Evolutionary conservation across 2,888 invertebrate genomes (phyloP).

Genomic region (Sipha maydis): DNA sequence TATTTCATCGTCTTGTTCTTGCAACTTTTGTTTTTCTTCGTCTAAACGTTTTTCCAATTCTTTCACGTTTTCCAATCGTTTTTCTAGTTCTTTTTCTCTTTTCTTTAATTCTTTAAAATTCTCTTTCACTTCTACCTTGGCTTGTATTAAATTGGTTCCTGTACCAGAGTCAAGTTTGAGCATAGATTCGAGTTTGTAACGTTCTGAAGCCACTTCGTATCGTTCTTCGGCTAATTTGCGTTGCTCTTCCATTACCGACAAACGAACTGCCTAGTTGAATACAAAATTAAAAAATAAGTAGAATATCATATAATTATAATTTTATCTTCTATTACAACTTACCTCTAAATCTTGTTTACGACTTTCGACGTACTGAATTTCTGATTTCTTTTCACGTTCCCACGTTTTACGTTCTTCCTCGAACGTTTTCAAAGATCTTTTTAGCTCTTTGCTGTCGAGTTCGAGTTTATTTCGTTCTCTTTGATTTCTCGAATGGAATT

Average conservation of each 20-base stretch:
- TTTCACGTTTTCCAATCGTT: conserved; percentile 35
- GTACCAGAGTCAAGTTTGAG: conserved; percentile 44
- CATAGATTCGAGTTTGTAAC: conserved; percentile 46
- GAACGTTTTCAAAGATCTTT: conserved; percentile 19
- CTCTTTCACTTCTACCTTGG: conserved; percentile 40
- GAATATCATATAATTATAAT: neutral
- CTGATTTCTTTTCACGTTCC: conserved; percentile 57
- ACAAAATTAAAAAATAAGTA: neutral
- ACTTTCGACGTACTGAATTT: conserved; percentile 51
- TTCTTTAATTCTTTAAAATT: conserved; percentile 32
- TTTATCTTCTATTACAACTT: neutral
- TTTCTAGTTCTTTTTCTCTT: conserved; percentile 55
- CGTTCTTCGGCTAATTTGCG: conserved; percentile 56
- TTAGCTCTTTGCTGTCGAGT: conserved; percentile 33
- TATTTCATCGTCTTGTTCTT: conserved; percentile 44
- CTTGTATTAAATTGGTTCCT: conserved; percentile 33
- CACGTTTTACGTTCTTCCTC: conserved; percentile 35
- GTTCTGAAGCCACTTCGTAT: conserved; percentile 51
- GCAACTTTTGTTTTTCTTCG: conserved; percentile 22
- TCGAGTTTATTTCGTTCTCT: conserved; percentile 52
- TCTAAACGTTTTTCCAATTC: conserved; percentile 44
- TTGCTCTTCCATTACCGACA: conserved; percentile 52
- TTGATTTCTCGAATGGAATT: conserved; percentile 41
- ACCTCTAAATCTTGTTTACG: conserved; percentile 53
- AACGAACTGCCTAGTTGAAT: conserved; percentile 24